Conservation (phyloP, 2,888 invertebrate genomes). For the Sphaeridia pumilis region DNA sequence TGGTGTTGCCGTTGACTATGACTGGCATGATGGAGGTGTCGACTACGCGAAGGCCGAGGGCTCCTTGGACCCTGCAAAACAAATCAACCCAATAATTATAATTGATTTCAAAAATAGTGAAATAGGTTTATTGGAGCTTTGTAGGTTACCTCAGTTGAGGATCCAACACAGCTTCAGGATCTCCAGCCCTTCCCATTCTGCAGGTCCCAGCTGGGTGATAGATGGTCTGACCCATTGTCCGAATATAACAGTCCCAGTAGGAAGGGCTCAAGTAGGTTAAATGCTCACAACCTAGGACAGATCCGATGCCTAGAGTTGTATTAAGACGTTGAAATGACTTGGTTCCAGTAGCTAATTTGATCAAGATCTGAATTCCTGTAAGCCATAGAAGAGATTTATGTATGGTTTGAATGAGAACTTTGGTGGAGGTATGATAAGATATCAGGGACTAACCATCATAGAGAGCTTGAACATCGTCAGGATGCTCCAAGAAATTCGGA, state of each 20-base stretch:
- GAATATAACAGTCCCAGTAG: constrained; percentile 53
- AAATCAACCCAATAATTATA: neutral
- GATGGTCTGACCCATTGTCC: constrained; percentile 54
- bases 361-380: neutral
- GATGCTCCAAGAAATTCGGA: neutral
- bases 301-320: neutral
- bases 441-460: neutral
- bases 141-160: constrained; percentile 28
- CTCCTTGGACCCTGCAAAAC: constrained; percentile 9
- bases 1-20: constrained; percentile 22
- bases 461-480: neutral
- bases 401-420: neutral
- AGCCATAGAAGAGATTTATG: neutral
- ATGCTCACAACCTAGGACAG: constrained; percentile 31
- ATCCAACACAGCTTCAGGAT: constrained; percentile 32
- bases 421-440: neutral
- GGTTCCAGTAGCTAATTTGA: neutral
- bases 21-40: constrained; percentile 38
- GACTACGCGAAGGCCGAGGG: constrained; percentile 40
- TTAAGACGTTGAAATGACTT: neutral
- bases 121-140: no score
- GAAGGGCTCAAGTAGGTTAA: constrained; percentile 46
- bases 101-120: no score
- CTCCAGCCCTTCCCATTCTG: constrained; percentile 46
- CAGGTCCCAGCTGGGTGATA: constrained; percentile 54